Conservation (phyloP, 2,797 vertebrate genomes). For the Cetoscarus ocellatus region DNA sequence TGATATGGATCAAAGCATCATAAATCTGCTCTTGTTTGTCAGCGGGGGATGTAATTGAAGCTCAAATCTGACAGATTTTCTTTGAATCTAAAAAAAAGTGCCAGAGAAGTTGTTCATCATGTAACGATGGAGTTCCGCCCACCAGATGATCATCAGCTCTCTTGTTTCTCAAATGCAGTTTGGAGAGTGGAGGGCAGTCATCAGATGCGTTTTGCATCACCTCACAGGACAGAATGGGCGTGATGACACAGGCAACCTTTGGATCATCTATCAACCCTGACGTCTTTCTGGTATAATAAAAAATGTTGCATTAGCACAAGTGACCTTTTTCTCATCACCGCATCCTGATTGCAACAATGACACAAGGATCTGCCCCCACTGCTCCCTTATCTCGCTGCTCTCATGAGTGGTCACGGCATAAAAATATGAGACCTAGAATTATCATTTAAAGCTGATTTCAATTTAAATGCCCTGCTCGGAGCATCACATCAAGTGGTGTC, state of each 20-base stretch:
- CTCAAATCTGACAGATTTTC: slow-evolving; percentile 22
- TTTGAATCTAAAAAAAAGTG: slow-evolving; percentile 22
- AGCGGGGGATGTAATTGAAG: slow-evolving; percentile 13
- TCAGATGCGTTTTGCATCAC: slow-evolving; percentile 69
- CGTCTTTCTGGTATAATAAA: slow-evolving; percentile 62
- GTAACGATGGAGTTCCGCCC: slow-evolving; percentile 43
- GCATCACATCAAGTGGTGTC: slow-evolving; percentile 21
- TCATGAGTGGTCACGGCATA: slow-evolving; percentile 45
- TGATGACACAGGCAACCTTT: slow-evolving; percentile 71
- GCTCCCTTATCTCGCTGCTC: slow-evolving; percentile 30
- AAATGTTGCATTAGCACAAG: slow-evolving; percentile 74
- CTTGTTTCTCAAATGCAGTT: slow-evolving; percentile 45
- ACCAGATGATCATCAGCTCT: slow-evolving; percentile 44
- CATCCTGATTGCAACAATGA: slow-evolving; percentile 63
- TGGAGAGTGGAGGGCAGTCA: slow-evolving; percentile 49
- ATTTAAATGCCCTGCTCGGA: slow-evolving; percentile 22
- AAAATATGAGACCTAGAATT: slow-evolving; percentile 37
- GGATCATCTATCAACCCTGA: slow-evolving; percentile 65
- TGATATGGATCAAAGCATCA: slow-evolving; percentile 62
- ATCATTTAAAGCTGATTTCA: slow-evolving; percentile 38
- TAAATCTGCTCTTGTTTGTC: slow-evolving; percentile 41
- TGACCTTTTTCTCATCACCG: slow-evolving; percentile 72
- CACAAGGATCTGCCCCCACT: slow-evolving; percentile 57
- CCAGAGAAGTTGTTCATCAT: slow-evolving; percentile 61
- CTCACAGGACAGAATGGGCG: slow-evolving; percentile 65